Evolutionary conservation across 2,888 invertebrate genomes (phyloP).

Genomic region (Caenorhabditis afra): DNA sequence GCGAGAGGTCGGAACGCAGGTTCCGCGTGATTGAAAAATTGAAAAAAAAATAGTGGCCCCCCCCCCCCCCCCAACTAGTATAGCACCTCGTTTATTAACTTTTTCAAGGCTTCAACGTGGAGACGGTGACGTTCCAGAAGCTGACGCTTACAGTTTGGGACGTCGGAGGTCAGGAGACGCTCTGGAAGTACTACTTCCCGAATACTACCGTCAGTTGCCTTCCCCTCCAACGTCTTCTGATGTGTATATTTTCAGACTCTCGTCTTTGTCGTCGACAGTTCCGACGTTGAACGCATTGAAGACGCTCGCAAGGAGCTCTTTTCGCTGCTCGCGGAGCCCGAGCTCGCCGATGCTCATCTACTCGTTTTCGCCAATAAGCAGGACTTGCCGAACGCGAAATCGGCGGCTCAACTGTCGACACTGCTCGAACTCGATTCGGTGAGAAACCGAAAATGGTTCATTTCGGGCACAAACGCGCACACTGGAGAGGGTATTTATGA

Average conservation of each 20-base stretch:
- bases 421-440: constrained; percentile 38
- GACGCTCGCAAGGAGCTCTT: constrained; percentile 46
- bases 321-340: constrained; percentile 40
- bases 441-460: constrained; percentile 54
- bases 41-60: too few relatives aligned
- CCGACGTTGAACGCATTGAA: constrained; percentile 33
- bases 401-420: constrained; percentile 28
- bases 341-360: constrained; percentile 38
- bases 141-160: constrained; percentile 99
- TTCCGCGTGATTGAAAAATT: too few relatives aligned
- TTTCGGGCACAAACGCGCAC: constrained; percentile 47
- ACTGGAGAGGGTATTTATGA: constrained; percentile 53
- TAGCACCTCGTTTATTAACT: too few relatives aligned
- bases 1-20: too few relatives aligned
- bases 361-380: constrained; percentile 60
- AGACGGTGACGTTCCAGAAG: constrained; percentile 99
- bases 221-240: not conserved
- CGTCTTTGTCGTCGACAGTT: constrained; percentile 58
- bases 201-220: constrained; percentile 62
- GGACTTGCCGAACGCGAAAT: constrained; percentile 48
- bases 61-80: too few relatives aligned
- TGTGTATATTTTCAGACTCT: constrained; percentile 41
- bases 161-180: constrained; percentile 96
- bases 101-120: constrained; percentile 93
- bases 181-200: constrained; percentile 98